A percentile compares a stretch with the other conserved stretches of the same genome.
Conservation (phyloP, 2,113 vertebrate species). For the Micronycteris hirsuta region DNA sequence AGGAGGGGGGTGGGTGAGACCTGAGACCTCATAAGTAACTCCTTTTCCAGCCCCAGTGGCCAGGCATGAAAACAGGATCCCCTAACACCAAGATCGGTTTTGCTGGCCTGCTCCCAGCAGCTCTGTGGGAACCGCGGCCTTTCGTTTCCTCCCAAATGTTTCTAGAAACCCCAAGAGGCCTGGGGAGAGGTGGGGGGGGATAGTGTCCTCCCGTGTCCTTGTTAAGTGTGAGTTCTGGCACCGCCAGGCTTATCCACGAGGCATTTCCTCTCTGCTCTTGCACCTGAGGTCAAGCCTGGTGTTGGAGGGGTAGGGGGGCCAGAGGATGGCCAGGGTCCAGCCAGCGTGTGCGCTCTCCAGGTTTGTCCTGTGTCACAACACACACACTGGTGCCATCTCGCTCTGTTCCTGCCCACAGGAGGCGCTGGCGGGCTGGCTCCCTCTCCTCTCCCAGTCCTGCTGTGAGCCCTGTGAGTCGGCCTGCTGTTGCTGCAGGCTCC, state of each 20-base stretch:
- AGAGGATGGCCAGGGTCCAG: rapidly evolving
- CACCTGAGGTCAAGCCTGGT: background rate
- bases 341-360: background rate
- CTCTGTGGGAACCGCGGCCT: background rate
- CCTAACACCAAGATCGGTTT: rapidly evolving
- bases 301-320: rapidly evolving
- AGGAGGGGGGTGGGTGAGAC: rapidly evolving
- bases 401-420: background rate
- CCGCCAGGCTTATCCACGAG: background rate
- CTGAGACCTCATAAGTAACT: background rate
- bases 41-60: background rate
- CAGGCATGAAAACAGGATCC: background rate
- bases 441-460: background rate
- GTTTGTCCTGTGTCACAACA: background rate
- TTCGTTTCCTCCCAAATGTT: background rate
- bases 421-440: background rate
- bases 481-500: too few relatives aligned
- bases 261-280: background rate
- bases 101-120: background rate
- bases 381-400: rapidly evolving
- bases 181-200: background rate
- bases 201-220: background rate
- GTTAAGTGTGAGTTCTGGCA: rapidly evolving
- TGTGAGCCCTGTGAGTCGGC: background rate
- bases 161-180: background rate